These are phyloP conservation scores for Torymus auratus DNA, from an alignment of 2,888 invertebrate genomes.

Conservation along the genomic window DNA sequence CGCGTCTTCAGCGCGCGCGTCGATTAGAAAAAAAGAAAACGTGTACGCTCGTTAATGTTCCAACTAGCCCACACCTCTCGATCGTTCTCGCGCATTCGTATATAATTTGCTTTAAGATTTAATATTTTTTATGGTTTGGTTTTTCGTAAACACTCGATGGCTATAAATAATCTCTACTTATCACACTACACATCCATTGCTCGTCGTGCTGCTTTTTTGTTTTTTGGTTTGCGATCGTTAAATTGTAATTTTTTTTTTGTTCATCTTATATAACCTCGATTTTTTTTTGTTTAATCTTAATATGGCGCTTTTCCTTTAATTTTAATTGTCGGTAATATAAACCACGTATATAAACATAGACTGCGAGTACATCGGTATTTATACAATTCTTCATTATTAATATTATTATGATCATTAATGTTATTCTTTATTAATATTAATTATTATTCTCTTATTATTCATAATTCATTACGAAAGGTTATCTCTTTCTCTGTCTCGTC, in stretches of 20 bases:
- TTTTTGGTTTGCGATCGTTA: conserved; percentile 45
- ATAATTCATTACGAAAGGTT: conserved; percentile 4
- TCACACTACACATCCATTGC: conserved; percentile 67
- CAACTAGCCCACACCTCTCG: no score
- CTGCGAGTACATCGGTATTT: conserved; percentile 73
- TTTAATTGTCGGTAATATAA: conserved; percentile 71
- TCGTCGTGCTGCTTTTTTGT: conserved; percentile 64
- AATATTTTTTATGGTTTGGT: conserved; percentile 27
- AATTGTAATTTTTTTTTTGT: conserved; percentile 27
- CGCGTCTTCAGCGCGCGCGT: not conserved
- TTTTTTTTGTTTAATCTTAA: not conserved
- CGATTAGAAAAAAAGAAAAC: conserved; percentile 33
- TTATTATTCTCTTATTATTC: conserved; percentile 35
- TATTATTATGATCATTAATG: conserved; percentile 33
- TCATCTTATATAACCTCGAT: not conserved
- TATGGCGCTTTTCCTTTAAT: conserved; percentile 56
- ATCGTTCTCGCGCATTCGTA: conserved; percentile 37
- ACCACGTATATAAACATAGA: conserved; percentile 77
- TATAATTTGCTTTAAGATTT: conserved; percentile 26
- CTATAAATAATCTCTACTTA: conserved; percentile 60
- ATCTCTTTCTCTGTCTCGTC: not conserved
- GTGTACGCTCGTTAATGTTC: no score
- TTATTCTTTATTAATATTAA: conserved; percentile 25
- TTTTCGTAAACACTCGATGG: conserved; percentile 52
- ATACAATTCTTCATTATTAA: conserved; percentile 65